Evolutionary conservation across 1,140 invertebrate genomes (phyloP).

Genomic region (Meloidogyne floridensis): DNA sequence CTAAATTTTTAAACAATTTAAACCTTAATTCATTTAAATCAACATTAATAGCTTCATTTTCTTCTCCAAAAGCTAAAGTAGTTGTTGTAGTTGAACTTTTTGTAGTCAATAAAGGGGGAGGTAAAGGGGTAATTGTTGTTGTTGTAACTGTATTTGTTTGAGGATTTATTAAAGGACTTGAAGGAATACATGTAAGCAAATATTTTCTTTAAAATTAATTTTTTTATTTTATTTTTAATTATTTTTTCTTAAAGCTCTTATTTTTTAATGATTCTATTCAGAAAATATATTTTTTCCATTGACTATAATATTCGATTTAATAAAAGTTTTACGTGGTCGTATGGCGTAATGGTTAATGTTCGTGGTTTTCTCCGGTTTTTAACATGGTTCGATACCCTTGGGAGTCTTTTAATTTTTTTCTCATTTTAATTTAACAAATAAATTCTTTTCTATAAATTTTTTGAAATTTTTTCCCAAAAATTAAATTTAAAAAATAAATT

Average conservation of each 20-base stretch:
- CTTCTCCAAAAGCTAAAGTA: constrained; percentile 54
- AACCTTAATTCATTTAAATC: background rate
- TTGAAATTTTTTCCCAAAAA: no score
- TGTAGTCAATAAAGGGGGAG: background rate
- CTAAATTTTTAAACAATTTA: no score
- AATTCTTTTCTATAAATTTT: background rate
- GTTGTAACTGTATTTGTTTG: background rate
- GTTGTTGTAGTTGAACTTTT: background rate
- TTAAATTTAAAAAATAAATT: background rate
- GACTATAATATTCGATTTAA: no score
- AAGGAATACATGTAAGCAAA: constrained; percentile 62
- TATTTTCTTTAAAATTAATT: constrained; percentile 53
- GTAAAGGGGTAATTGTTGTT: background rate
- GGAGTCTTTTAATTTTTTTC: no score
- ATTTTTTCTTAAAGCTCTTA: background rate
- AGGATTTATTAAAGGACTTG: constrained; percentile 17
- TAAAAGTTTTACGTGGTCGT: no score
- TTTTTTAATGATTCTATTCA: background rate
- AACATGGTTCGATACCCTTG: no score
- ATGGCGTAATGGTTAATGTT: no score
- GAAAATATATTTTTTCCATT: no score
- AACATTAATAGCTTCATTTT: background rate
- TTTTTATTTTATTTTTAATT: background rate
- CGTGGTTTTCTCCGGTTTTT: no score
- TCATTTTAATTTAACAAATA: no score